These are phyloP conservation scores for Vanessa atalanta DNA, from an alignment of 1,140 invertebrate genomes.

Conservation along the genomic window DNA sequence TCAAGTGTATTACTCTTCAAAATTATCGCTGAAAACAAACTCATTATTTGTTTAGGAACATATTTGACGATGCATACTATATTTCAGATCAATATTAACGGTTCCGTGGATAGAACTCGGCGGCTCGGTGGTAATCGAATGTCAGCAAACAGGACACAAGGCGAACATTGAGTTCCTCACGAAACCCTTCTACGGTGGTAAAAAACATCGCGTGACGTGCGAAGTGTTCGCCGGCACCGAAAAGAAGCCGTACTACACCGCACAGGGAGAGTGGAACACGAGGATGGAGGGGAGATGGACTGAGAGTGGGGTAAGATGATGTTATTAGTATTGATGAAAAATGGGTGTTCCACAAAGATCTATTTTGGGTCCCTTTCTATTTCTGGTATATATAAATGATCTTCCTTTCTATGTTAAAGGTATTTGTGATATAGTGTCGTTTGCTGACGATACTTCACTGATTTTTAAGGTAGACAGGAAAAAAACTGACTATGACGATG, in stretches of 20 bases:
- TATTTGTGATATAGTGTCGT: too few relatives aligned
- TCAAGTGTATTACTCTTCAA: too few relatives aligned
- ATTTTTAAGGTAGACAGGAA: too few relatives aligned
- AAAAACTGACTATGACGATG: too few relatives aligned
- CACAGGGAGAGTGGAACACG: constrained; percentile 98
- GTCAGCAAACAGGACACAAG: constrained; percentile 93
- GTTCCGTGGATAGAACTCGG: constrained; percentile 98
- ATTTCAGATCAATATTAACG: constrained; percentile 92
- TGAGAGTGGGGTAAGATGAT: constrained; percentile 85
- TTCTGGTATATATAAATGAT: too few relatives aligned
- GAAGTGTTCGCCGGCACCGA: constrained; percentile 90
- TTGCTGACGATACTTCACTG: too few relatives aligned
- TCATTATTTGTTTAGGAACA: too few relatives aligned
- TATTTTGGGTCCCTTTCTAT: too few relatives aligned
- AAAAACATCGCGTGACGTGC: constrained; percentile 93
- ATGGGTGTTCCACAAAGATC: too few relatives aligned
- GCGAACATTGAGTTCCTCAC: constrained; percentile 96
- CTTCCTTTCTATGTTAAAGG: too few relatives aligned
- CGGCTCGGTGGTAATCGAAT: constrained; percentile 92
- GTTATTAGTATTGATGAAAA: not conserved
- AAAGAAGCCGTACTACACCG: constrained; percentile 93
- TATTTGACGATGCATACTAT: not conserved
- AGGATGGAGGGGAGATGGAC: constrained; percentile 93
- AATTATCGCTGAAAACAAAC: too few relatives aligned
- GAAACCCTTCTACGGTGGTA: constrained; percentile 98